Evolutionary conservation across 1,140 invertebrate species (phyloP).

Genomic region (Adoxophyes honmai): DNA sequence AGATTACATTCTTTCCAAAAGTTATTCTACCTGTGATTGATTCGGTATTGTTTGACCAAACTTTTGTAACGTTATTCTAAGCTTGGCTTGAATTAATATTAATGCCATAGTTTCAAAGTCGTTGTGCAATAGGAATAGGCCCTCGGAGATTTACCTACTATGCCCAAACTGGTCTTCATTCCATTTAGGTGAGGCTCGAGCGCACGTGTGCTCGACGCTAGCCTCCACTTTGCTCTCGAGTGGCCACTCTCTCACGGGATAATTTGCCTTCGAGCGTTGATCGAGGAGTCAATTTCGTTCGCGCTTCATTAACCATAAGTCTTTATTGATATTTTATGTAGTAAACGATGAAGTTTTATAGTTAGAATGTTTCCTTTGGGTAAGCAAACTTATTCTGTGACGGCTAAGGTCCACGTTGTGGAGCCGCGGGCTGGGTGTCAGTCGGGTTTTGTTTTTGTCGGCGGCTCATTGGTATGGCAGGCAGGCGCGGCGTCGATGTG

Average conservation of each 20-base stretch:
- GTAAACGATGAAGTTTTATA: slow-evolving; percentile 11
- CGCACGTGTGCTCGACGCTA: slow-evolving; percentile 13
- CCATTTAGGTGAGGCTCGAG: slow-evolving; percentile 13
- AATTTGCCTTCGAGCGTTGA: background rate
- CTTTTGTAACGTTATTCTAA: too few relatives aligned
- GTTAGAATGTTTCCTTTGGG: background rate
- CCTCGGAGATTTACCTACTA: slow-evolving; percentile 13
- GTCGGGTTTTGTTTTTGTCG: slow-evolving; percentile 25
- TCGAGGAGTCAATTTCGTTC: background rate
- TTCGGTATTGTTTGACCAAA: too few relatives aligned
- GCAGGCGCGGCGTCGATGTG: slow-evolving; percentile 65
- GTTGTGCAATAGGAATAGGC: slow-evolving; percentile 12
- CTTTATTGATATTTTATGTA: slow-evolving; percentile 7
- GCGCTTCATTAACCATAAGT: background rate
- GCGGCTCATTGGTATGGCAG: slow-evolving; percentile 53
- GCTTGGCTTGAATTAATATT: too few relatives aligned
- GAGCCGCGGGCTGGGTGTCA: slow-evolving; percentile 18
- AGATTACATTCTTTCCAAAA: background rate
- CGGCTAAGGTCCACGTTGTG: background rate
- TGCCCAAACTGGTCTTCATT: slow-evolving; percentile 12
- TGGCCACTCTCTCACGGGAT: background rate
- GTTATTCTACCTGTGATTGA: background rate
- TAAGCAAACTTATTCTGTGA: background rate
- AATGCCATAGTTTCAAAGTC: slow-evolving; percentile 3
- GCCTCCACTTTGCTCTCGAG: slow-evolving; percentile 2